Conservation (phyloP, 30 jellyfish, hydroid and myxozoan genomes). For the Chrysaora quinquecirrha region DNA sequence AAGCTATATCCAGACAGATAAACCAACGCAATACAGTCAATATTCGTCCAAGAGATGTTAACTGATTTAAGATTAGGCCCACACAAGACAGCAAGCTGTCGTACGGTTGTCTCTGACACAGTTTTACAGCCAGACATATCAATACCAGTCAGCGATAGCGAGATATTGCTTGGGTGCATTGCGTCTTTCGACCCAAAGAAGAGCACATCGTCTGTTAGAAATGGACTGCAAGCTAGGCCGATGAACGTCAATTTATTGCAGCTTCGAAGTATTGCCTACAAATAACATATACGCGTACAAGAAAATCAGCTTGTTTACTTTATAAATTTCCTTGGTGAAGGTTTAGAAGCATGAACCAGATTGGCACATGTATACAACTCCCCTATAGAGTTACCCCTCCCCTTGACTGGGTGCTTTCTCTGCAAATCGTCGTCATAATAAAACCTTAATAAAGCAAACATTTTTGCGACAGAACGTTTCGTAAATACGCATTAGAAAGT, state of each 20-base stretch:
- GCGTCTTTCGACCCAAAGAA: conserved; percentile 2
- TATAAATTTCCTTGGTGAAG: too few species aligned
- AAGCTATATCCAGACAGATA: conserved; percentile 74
- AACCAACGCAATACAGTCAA: conserved; percentile 79
- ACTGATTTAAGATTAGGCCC: conserved; percentile 65
- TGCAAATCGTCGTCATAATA: too few species aligned
- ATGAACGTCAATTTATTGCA: not conserved
- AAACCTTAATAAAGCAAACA: too few species aligned
- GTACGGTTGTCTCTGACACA: conserved; percentile 59
- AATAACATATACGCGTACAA: too few species aligned
- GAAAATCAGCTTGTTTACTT: too few species aligned
- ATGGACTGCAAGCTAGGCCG: conserved; percentile 38
- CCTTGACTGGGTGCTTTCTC: too few species aligned
- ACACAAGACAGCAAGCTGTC: conserved; percentile 46
- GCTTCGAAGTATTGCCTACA: conserved; percentile 14
- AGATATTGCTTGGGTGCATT: not conserved
- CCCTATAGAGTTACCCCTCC: too few species aligned
- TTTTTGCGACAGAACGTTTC: too few species aligned
- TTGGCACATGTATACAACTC: too few species aligned
- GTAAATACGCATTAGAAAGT: too few species aligned
- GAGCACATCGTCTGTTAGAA: conserved; percentile 50
- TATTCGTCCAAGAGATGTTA: conserved; percentile 78
- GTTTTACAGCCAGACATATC: conserved; percentile 76
- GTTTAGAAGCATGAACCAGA: too few species aligned
- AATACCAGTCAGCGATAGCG: conserved; percentile 6